Percentiles rank a stretch among this genome's conserved stretches.
Conservation (phyloP, 2,113 vertebrate genomes). For the Tauraco erythrolophus region DNA sequence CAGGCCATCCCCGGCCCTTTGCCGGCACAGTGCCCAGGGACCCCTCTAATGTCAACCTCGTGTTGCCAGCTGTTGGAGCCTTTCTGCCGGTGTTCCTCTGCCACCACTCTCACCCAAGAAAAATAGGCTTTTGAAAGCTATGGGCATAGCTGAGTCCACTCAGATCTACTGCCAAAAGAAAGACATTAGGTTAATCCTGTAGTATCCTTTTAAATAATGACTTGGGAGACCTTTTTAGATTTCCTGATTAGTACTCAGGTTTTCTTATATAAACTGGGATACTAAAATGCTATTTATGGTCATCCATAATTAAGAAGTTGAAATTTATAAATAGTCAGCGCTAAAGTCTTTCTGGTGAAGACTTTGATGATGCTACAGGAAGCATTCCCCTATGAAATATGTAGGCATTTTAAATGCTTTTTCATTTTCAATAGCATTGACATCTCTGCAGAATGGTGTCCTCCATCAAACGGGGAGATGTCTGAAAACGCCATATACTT, state of each 20-base stretch:
- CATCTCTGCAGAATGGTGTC: not conserved
- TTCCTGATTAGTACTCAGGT: not conserved
- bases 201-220: not conserved
- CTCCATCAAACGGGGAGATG: not conserved
- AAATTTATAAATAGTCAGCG: not conserved
- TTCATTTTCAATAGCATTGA: not conserved
- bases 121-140: not conserved
- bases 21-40: not conserved
- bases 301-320: not conserved
- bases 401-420: not conserved
- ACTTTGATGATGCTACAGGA: not conserved
- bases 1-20: accelerated
- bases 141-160: not conserved
- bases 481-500: not conserved
- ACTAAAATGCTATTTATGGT: not conserved
- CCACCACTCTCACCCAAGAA: not conserved
- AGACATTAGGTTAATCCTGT: not conserved
- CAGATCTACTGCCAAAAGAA: not conserved
- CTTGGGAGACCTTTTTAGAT: not conserved
- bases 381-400: not conserved
- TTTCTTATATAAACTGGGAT: not conserved
- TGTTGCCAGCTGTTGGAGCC: not conserved
- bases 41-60: accelerated
- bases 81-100: not conserved
- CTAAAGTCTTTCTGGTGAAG: not conserved